Evolutionary conservation across 2,797 vertebrate species (phyloP).

Genomic region (Acestrorhynchus altus): DNA sequence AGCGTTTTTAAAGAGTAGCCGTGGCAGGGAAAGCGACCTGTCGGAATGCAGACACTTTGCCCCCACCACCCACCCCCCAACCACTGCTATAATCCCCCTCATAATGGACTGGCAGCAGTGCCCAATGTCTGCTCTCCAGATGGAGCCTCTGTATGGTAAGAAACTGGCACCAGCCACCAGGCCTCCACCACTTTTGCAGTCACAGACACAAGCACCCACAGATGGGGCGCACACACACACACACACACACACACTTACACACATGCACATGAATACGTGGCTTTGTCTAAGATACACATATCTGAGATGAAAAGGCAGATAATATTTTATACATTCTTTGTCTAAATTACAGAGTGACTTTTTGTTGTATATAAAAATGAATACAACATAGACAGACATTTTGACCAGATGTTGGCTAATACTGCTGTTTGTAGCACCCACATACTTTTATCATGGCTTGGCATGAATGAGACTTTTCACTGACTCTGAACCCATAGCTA

Average conservation of each 20-base stretch:
- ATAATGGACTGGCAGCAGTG: constrained; percentile 57
- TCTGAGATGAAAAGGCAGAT: neutral
- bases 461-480: neutral
- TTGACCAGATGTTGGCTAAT: neutral
- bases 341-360: neutral
- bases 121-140: constrained; percentile 71
- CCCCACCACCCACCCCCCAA: constrained; percentile 44
- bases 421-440: neutral
- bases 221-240: constrained; percentile 3
- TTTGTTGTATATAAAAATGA: neutral
- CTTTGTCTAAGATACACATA: neutral
- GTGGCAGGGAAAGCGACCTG: constrained; percentile 53
- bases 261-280: too few species aligned
- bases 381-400: neutral
- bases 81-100: constrained; percentile 55
- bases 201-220: constrained; percentile 31
- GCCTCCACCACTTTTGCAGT: constrained; percentile 9
- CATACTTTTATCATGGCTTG: too few species aligned
- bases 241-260: constrained; percentile 8
- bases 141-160: constrained; percentile 71
- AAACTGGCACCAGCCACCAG: constrained; percentile 65
- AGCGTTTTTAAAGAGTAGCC: constrained; percentile 53
- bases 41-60: constrained; percentile 62
- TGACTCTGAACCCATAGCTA: neutral
- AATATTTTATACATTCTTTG: neutral